A percentile compares a stretch with the other conserved stretches of the same genome.
phyloP scores from a whole-genome alignment of 2,113 vertebrate species.

The Irena cyanogastra region DNA sequence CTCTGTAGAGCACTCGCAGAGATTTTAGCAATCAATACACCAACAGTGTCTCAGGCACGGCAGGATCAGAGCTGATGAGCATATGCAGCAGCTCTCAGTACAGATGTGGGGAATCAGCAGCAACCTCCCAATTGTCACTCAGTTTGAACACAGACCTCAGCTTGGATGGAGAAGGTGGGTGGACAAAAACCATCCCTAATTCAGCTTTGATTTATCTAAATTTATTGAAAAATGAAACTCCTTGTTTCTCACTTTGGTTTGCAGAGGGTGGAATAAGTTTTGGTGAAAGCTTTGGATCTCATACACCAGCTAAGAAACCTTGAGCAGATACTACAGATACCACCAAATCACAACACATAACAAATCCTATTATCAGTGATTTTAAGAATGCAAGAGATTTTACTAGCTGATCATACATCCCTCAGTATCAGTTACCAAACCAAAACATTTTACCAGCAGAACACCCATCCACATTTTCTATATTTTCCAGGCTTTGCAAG shows the following conservation, averaged over 20 bases:
- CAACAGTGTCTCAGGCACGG: background rate
- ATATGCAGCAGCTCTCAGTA: background rate
- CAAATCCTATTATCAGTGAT: background rate
- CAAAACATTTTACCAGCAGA: background rate
- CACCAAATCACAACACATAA: background rate
- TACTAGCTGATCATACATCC: background rate
- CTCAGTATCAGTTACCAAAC: background rate
- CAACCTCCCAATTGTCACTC: background rate
- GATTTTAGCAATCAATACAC: background rate
- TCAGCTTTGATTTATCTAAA: background rate
- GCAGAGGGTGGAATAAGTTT: background rate
- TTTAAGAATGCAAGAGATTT: constrained; percentile 18
- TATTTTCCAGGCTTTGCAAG: background rate
- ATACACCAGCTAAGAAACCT: background rate
- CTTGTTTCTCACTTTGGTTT: background rate
- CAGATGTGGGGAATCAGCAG: background rate
- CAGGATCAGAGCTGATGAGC: background rate
- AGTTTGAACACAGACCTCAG: background rate
- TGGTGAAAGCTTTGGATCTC: background rate
- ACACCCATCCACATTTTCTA: background rate
- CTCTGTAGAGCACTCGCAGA: background rate
- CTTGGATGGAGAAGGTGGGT: background rate
- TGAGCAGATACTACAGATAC: background rate
- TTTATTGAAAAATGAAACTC: background rate
- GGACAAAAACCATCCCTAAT: background rate